Evolutionary conservation across 2,888 invertebrate species (phyloP).

Genomic region (Zhuqinia jingwanae): DNA sequence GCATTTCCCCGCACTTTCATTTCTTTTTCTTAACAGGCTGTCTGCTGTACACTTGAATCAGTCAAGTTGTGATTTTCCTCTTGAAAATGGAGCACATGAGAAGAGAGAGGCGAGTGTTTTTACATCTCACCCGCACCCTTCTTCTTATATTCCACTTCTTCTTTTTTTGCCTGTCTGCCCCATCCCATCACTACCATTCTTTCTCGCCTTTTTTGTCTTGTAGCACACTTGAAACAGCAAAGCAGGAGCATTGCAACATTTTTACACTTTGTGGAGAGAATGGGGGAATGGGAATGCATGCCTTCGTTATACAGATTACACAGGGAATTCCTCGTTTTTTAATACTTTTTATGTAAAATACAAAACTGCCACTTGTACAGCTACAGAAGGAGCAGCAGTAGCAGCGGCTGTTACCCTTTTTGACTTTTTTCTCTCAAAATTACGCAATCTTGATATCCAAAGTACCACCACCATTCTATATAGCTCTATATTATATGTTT

Average conservation of each 20-base stretch:
- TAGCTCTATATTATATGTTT: not conserved
- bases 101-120: slow-evolving; percentile 11
- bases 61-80: slow-evolving; percentile 67
- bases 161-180: not conserved
- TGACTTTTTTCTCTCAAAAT: slow-evolving; percentile 26
- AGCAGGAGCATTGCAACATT: slow-evolving; percentile 19
- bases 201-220: not conserved
- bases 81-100: slow-evolving; percentile 31
- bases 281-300: not conserved
- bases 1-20: slow-evolving; percentile 22
- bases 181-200: not conserved
- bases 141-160: not conserved
- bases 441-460: slow-evolving; percentile 50
- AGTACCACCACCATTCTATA: not conserved
- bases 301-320: not conserved
- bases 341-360: slow-evolving; percentile 56
- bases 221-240: not conserved
- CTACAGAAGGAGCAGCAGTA: not conserved
- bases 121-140: slow-evolving; percentile 60
- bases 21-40: not conserved
- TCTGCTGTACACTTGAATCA: slow-evolving; percentile 58
- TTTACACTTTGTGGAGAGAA: not conserved
- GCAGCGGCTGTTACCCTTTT: not conserved
- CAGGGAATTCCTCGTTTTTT: slow-evolving; percentile 32
- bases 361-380: too few relatives aligned